A percentile compares a stretch with the other conserved stretches of the same genome.
These are phyloP conservation scores for Drosophila serrata DNA, from an alignment of 1,140 invertebrate species.

Conservation along the genomic window DNA sequence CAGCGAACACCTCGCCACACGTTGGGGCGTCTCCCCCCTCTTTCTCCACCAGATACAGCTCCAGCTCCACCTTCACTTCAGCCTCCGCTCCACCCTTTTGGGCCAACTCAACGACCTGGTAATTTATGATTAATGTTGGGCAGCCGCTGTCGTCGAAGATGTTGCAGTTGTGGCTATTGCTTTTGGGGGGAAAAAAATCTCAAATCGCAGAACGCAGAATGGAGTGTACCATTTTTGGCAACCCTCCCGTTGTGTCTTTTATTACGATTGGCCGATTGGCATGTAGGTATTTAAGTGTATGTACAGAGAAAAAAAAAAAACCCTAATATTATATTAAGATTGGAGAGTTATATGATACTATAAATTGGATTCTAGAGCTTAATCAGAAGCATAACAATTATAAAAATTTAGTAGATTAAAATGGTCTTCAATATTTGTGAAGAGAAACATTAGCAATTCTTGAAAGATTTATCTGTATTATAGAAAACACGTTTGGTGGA, in stretches of 20 bases:
- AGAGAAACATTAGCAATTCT: not conserved
- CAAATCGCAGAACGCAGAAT: slow-evolving; percentile 28
- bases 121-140: slow-evolving; percentile 82
- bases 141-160: slow-evolving; percentile 60
- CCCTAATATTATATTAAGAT: not conserved
- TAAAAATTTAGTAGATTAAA: not conserved
- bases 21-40: slow-evolving; percentile 76
- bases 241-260: slow-evolving; percentile 78
- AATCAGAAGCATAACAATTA: not conserved
- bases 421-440: not conserved
- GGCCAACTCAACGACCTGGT: slow-evolving; percentile 78
- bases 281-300: slow-evolving; percentile 16
- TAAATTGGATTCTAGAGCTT: not conserved
- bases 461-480: not conserved
- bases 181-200: slow-evolving; percentile 33
- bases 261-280: slow-evolving; percentile 56
- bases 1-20: slow-evolving; percentile 79
- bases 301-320: not conserved
- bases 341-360: not conserved
- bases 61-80: slow-evolving; percentile 6
- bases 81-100: slow-evolving; percentile 26
- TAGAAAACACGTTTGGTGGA: not conserved
- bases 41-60: not conserved
- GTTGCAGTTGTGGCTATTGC: slow-evolving; percentile 30
- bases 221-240: slow-evolving; percentile 78